Conservation (phyloP, 2,888 invertebrate species). For the Cheiracanthium punctorium region DNA sequence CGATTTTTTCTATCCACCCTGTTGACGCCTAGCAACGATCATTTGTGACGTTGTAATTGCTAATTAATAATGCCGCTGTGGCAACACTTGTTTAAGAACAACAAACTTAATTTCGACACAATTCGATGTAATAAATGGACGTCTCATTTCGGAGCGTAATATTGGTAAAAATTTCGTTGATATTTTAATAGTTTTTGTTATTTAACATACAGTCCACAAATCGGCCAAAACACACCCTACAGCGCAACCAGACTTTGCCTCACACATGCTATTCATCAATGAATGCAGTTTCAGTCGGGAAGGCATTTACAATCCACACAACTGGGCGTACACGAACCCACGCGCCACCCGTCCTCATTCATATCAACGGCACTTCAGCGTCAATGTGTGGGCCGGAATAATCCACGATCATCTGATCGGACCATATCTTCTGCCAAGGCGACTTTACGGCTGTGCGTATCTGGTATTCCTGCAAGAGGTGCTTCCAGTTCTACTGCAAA, state of each 20-base stretch:
- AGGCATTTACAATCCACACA: not conserved
- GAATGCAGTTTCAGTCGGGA: not conserved
- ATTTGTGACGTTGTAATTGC: no score
- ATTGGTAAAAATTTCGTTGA: no score
- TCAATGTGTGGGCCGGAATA: constrained; percentile 20
- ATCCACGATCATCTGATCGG: constrained; percentile 20
- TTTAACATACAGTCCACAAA: no score
- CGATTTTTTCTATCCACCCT: no score
- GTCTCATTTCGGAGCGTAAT: no score
- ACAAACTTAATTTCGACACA: no score
- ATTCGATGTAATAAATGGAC: no score
- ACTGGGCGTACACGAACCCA: not conserved
- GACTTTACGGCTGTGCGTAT: not conserved
- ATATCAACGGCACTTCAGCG: not conserved
- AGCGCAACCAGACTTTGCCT: not conserved
- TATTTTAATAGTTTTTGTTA: no score
- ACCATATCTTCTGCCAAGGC: not conserved
- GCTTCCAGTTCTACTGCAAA: constrained; percentile 1
- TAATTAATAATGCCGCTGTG: no score
- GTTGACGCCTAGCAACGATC: no score
- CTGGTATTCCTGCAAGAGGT: constrained; percentile 12
- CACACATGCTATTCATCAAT: not conserved
- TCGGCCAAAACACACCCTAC: no score
- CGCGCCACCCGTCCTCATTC: not conserved
- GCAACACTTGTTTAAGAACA: no score